Percentiles rank a stretch among this genome's conserved stretches.
Conservation (phyloP, 2,113 vertebrate species). For the Sinocyclocheilus anophthalmus region DNA sequence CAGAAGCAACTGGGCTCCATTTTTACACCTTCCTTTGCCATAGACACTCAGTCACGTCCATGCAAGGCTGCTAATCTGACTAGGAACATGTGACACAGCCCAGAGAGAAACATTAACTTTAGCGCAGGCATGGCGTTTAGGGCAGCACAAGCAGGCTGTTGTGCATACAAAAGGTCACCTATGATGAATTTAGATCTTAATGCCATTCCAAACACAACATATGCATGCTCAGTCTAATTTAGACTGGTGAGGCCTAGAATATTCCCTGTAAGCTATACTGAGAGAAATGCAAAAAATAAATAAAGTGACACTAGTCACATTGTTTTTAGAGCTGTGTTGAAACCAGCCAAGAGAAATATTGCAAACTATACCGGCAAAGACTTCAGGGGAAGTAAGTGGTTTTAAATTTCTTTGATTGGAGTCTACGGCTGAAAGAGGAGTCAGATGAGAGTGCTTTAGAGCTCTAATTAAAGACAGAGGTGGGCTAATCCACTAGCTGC, state of each 20-base stretch:
- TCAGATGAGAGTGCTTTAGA: conserved; percentile 60
- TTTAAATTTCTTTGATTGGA: conserved; percentile 33
- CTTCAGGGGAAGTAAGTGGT: conserved; percentile 4
- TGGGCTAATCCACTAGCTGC: conserved; percentile 59
- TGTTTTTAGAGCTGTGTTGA: background rate
- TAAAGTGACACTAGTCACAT: background rate
- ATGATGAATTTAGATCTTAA: conserved; percentile 63
- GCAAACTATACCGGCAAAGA: background rate
- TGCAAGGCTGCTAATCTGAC: conserved; percentile 67
- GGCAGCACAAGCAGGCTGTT: conserved; percentile 52
- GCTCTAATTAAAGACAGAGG: conserved; percentile 66
- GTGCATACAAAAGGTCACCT: conserved; percentile 47
- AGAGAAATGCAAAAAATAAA: background rate
- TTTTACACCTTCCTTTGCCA: conserved; percentile 39
- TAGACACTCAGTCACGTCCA: conserved; percentile 61
- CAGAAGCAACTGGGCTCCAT: conserved; percentile 13
- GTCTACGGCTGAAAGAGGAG: conserved; percentile 50
- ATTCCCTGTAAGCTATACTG: background rate
- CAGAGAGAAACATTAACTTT: conserved; percentile 66
- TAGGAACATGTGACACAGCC: conserved; percentile 63
- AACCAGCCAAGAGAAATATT: background rate
- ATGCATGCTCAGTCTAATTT: conserved; percentile 1
- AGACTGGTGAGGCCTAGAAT: background rate
- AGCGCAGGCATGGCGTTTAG: conserved; percentile 59
- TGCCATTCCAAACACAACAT: conserved; percentile 29